Base-by-base conservation (phyloP, 2,113 vertebrate genomes). In the Candoia aspera region DNA sequence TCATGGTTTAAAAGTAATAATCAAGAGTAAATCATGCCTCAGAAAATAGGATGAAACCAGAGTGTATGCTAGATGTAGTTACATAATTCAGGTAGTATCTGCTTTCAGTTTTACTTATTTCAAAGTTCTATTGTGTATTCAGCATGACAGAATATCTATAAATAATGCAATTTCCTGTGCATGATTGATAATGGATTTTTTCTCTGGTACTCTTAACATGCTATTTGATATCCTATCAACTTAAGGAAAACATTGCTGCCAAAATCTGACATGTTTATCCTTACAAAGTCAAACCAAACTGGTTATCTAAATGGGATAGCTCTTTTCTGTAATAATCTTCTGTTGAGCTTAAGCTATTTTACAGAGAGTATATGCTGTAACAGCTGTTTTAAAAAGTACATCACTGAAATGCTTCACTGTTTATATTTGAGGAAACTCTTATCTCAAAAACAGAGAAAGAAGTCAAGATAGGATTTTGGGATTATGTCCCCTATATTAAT, bases 221-320 rank as follows among this genome's bases (percentile, higher is more conserved):
- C 0, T 62, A 37, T 17, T n/a, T 64, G 93, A 88, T 89, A 94
- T 90, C 93, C 92, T 90, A 68, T 83, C 93, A 49, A n/a, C 24
- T 89, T 26, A 88, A 89, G 89, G 55, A 88, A 33, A 93, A 87
- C 19, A 86, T 91, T 84, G 29, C 64, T 86, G 88, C 62, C 93
- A 8, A 0, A 93, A 84, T 57, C 88, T 87, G 92, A 91, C 91
- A 46, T 1, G 26, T 85, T 88, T 85, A 79, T 57, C 86, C 19
- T 2, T 3, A 11, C 60, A 8, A 83, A 59, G 91, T 92, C 1
- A 83, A 29, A 92, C 55, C 89, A 58, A 37, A 90, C 62, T 89
- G 0, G 3, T 9, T 53, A 84, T 59, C 90, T 15, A 21, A 1
- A 89, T 0, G 15, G 59, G 0, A 2, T 59, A 86, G 90, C 73